Base-by-base conservation (phyloP, 1,140 invertebrate species). In the Drosophila nikananu region DNA sequence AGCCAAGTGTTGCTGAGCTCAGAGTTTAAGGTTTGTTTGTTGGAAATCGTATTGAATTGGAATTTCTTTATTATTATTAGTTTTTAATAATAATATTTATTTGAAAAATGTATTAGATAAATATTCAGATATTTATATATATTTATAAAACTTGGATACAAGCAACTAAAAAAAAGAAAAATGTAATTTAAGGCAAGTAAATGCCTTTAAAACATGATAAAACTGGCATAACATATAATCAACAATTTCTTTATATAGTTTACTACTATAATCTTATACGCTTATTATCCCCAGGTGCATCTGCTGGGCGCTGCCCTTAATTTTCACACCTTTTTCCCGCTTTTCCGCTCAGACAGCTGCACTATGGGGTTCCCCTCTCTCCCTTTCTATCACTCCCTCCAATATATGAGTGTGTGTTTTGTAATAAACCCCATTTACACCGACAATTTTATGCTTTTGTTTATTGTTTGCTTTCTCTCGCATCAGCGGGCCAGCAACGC, bases 341-440 rank as follows among this genome's bases (percentile, higher is more conserved):
- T 74, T 72, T 62, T 55, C 58, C 27, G 48, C 68, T 54, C 15
- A 32, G 72, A 73, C 82, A 81, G 78, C 82, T 84, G 82, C 82
- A 64, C 59, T 72, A 32, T 32, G 42, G 71, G 71, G 70, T 73
- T 51, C 44, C 25, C 70, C 67, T 44, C 32, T 39, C 46, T 44
- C 32, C 32, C 46, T 30, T 23, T 17, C 35, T 35, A 5, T 12
- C 35, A 5, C 30, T 5, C 30, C 10, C 30, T 10, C 30, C 30
- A 30, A 30, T 27, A 9, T 35, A 0, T 10, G 9, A 60, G 27
- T 52, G 8, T 41, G 57, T 60, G 67, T 79, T 67, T 51, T 75
- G 84, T 79, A 86, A 87, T 87, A 87, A 87, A 89, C 83, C 80
- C 61, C 82, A 87, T 89, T 87, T 66, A 73, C 62, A 67, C 51